These are phyloP conservation scores for Cenopis cana DNA, from an alignment of 2,888 invertebrate genomes.

Conservation along the genomic window DNA sequence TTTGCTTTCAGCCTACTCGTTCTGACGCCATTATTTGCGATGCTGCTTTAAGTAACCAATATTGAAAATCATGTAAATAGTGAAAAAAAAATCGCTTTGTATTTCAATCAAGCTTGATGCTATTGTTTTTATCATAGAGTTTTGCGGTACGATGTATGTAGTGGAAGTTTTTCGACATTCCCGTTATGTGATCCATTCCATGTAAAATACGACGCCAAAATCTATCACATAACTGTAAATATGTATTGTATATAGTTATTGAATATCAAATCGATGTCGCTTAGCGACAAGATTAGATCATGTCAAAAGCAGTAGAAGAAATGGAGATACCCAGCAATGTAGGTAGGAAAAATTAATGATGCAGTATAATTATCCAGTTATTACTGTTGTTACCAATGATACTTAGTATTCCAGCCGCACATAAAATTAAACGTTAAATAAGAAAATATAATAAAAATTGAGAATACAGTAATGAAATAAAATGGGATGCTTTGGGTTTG, in stretches of 20 bases:
- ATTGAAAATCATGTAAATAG: conserved; percentile 70
- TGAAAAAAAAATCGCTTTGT: conserved; percentile 60
- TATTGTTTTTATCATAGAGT: conserved; percentile 61
- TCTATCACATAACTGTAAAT: conserved; percentile 79
- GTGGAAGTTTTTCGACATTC: conserved; percentile 76
- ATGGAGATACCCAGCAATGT: conserved; percentile 58
- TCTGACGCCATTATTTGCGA: conserved; percentile 60
- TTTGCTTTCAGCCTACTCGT: conserved; percentile 62
- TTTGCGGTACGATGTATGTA: conserved; percentile 70
- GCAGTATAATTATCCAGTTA: conserved; percentile 14
- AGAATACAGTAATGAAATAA: not conserved
- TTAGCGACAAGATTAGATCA: conserved; percentile 67
- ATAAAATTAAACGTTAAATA: conserved; percentile 47
- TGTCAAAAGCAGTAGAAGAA: conserved; percentile 61
- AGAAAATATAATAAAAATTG: not conserved
- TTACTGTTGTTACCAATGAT: conserved; percentile 69
- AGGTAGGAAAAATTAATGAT: conserved; percentile 53
- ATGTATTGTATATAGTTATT: conserved; percentile 80
- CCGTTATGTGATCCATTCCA: conserved; percentile 80
- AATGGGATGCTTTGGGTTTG: not conserved
- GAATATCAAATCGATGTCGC: conserved; percentile 67
- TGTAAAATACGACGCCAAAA: conserved; percentile 74
- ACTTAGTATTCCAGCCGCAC: conserved; percentile 56
- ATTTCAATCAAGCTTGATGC: conserved; percentile 73
- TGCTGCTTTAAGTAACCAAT: conserved; percentile 66